Conservation (phyloP, 2,113 vertebrate species). For the Sterrhoptilus dennistouni region DNA sequence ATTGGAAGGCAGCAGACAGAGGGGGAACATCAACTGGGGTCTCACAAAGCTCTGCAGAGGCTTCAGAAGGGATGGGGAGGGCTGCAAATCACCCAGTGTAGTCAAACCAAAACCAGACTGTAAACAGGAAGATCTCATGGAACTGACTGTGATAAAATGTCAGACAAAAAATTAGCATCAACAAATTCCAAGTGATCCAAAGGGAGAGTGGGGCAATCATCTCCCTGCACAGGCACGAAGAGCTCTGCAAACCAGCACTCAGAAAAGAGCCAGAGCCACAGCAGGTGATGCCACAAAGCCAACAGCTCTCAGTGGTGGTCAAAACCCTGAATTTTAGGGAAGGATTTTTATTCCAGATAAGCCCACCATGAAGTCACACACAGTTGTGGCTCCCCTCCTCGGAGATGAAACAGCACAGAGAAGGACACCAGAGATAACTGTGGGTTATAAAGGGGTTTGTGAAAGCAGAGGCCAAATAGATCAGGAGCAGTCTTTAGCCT, state of each 20-base stretch:
- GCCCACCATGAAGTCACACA: not conserved
- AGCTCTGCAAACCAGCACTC: not conserved
- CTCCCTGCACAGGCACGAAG: not conserved
- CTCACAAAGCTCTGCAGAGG: not conserved
- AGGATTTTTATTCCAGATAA: not conserved
- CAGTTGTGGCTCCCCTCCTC: not conserved
- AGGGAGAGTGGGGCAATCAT: not conserved
- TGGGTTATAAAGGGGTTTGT: fast-evolving
- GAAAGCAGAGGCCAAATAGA: not conserved
- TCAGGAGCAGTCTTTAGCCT: not conserved
- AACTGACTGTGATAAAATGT: not conserved
- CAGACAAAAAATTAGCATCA: conserved; percentile 8
- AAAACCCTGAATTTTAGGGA: not conserved
- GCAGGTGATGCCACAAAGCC: not conserved
- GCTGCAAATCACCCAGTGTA: not conserved
- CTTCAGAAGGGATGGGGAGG: not conserved
- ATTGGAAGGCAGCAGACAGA: not conserved
- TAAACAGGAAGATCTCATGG: not conserved
- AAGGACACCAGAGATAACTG: not conserved
- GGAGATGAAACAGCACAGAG: not conserved
- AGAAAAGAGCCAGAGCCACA: not conserved
- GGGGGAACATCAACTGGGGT: not conserved
- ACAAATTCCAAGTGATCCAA: conserved; percentile 6
- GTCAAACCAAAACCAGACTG: not conserved
- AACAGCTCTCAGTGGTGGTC: not conserved